Percentiles rank a stretch among this genome's conserved stretches.
Evolutionary conservation across 92 coral and sea anemone species (phyloP).

Genomic region (Porites evermanni): DNA sequence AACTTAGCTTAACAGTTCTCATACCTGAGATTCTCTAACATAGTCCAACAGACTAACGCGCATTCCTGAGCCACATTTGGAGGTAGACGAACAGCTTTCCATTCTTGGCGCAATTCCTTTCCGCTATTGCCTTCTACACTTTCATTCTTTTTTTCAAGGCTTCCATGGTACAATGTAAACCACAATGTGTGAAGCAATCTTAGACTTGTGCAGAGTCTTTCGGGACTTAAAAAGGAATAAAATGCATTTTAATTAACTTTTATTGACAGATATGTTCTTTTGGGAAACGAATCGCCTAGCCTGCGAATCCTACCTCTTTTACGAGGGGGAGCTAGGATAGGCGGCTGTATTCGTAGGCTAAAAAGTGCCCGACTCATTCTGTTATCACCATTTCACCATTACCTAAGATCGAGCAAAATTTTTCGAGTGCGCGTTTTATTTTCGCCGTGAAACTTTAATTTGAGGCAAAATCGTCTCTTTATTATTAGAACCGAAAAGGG

Average conservation of each 20-base stretch:
- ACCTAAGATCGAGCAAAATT: too few species aligned
- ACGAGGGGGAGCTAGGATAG: too few species aligned
- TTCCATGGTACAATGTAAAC: slow-evolving; percentile 45
- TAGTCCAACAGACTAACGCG: slow-evolving; percentile 73
- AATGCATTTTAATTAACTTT: not conserved
- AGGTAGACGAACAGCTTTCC: slow-evolving; percentile 50
- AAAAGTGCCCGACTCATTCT: too few species aligned
- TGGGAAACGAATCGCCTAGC: not conserved
- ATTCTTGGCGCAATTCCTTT: slow-evolving; percentile 2
- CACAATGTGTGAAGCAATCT: slow-evolving; percentile 62
- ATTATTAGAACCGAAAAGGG: too few species aligned
- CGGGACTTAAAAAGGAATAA: slow-evolving; percentile 2
- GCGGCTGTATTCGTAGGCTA: too few species aligned
- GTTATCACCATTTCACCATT: too few species aligned
- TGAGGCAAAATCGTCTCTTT: too few species aligned
- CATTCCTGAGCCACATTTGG: slow-evolving; percentile 76
- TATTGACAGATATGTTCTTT: not conserved
- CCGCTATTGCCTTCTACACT: not conserved
- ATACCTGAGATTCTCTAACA: slow-evolving; percentile 67
- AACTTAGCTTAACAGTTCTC: not conserved
- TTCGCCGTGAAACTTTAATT: too few species aligned
- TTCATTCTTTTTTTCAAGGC: not conserved
- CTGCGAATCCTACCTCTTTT: too few species aligned
- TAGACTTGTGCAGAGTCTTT: slow-evolving; percentile 39
- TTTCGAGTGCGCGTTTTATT: too few species aligned